Base-by-base conservation (phyloP, 1,140 invertebrate genomes). In the Zaprionus capensis region DNA sequence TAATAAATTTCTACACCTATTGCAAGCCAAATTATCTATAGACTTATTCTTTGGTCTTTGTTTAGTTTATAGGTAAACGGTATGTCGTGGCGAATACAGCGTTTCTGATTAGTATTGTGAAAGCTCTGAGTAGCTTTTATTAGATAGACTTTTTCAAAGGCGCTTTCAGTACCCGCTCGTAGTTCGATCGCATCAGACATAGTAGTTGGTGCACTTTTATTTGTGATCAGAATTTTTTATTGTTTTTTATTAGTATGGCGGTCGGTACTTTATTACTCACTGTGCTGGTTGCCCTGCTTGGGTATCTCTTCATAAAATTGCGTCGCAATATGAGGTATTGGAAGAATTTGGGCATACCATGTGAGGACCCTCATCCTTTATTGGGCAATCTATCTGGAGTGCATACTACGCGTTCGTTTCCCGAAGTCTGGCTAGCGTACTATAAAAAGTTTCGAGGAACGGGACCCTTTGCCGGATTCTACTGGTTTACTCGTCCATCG, bases 401-500 rank as follows among this genome's bases (percentile, higher is more conserved):
- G 3, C 59, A 68, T 1, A 64, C 44, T 0, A 67, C 36, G 15
- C 66, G 70, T 3, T 46, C 51, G n/a, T 68, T 80, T 9, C 3
- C 26, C 3, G 70, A 85, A 11, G 24, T 81, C 26, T 65, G 74
- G 11, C 20, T 72, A 6, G 53, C 82, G 6, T 85, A 86, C 6
- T 93, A 93, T 62, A 58, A 91, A 6, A 87, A 93, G 55, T 90
- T 85, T 7, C 80, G 83, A 6, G 69, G 53, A 5, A 84, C 76
- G 14, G 76, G 71, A 1, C 91, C 91, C 0, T 92, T 91, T 59
- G 86, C 75, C 1, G 92, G 94, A 31, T 85, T 91, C 11, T 93
- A 87, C 75, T 69, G 81, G 5, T 81, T 93, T 75, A 82, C 92
- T 2, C 93, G 93, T 11, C 94, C 95, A 0, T 78, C 92, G 0